phyloP scores from a whole-genome alignment of 2,888 invertebrate species.

The Chirona hameri region DNA sequence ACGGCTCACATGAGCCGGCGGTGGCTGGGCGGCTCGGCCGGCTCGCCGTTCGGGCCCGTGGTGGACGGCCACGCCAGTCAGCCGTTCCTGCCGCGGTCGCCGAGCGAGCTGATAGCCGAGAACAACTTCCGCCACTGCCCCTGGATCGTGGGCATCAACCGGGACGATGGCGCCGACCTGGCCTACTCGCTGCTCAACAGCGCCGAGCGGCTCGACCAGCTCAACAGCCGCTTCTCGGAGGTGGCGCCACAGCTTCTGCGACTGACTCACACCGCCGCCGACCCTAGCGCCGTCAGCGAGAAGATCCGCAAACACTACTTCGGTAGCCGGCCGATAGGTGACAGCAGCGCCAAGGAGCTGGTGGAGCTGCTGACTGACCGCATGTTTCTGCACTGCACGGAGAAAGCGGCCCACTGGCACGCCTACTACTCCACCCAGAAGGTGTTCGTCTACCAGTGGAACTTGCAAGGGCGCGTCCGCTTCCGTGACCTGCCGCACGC shows the following conservation, averaged over 20 bases:
- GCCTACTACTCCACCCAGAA: slow-evolving; percentile 3
- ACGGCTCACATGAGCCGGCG: background rate
- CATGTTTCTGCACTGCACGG: slow-evolving; percentile 23
- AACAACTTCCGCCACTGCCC: slow-evolving; percentile 14
- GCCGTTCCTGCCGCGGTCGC: background rate
- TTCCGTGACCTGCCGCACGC: background rate
- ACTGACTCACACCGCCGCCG: background rate
- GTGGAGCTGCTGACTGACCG: background rate
- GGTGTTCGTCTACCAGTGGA: slow-evolving; percentile 24
- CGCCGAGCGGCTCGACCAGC: background rate
- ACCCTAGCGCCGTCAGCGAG: background rate
- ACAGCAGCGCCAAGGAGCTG: background rate
- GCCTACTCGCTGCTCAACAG: background rate
- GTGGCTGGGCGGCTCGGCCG: too few relatives aligned
- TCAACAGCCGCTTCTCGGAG: background rate
- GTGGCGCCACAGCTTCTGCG: background rate
- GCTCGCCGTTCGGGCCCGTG: slow-evolving; percentile 7
- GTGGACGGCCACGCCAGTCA: background rate
- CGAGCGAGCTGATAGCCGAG: background rate
- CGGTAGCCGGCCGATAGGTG: background rate
- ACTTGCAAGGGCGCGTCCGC: background rate
- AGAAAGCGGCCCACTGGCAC: slow-evolving; percentile 3
- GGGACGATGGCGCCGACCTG: background rate
- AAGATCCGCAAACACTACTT: background rate
- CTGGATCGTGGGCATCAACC: slow-evolving; percentile 3